Evolutionary conservation across 2,888 invertebrate species (phyloP), one percentile per base, ranked within the genome.

Genomic region (Cryptocephalus primarius): DNA sequence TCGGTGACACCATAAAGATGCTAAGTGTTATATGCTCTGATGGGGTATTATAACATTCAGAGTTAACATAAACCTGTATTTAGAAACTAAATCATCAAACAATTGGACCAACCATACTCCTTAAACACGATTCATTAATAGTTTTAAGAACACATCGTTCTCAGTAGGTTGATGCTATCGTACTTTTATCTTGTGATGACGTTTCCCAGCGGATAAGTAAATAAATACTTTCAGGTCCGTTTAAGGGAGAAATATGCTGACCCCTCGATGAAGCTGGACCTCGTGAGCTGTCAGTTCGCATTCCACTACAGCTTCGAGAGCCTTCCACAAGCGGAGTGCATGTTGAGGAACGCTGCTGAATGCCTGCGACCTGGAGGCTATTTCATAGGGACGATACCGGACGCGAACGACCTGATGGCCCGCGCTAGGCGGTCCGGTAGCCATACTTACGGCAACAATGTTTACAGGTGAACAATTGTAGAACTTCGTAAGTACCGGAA

Each of bases 271-370:
- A 78, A 80, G 59, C 79, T 97, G 61, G 90, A 99, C 68, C 64
- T 99, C 39, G 90, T 90, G 1, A 95, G 94, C 66, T 95, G 95
- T 66, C 99, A 99, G 71, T 99, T 99, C 78, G 91, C 95, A 14
- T 86, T 99, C 66, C 99, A 99, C 72, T 99, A 99, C 65, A 85
- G 88, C 62, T 96, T 95, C 70, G 93, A 94, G 70, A 86, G 88
- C 48, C 70, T 91, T 49, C 70, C 75, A 4, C 94, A 96, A 72
- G 94, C 94, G 1, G 83, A 90, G 63, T 83, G 85, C 64, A 93
- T 97, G 92, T 72, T 99, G 8, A 79, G 79, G 49, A 99, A 99
- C 73, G 89, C 89, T 8, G 83, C 92, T 8, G 94, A 94, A 66
- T 87, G 87, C 65, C 74, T 99, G 13, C 79, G 79, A 56, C 82